These are phyloP conservation scores for Creontiades dilutus DNA, from an alignment of 2,888 invertebrate species.

Conservation along the genomic window DNA sequence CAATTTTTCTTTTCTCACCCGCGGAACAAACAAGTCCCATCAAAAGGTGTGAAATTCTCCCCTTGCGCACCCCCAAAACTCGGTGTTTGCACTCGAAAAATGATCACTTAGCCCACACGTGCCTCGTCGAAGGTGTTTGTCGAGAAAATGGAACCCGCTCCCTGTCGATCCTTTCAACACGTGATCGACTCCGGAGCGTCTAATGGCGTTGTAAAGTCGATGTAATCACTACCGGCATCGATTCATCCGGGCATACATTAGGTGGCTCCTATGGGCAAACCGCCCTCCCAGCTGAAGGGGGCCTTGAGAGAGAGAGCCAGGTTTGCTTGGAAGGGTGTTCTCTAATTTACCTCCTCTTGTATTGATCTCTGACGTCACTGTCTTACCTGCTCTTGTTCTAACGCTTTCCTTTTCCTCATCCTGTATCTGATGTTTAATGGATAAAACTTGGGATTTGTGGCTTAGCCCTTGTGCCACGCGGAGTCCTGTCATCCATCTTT, in stretches of 20 bases:
- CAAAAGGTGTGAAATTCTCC: background rate
- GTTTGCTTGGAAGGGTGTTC: constrained; percentile 43
- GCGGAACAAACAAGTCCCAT: background rate
- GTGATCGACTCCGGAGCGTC: background rate
- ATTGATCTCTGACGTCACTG: constrained; percentile 72
- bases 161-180: background rate
- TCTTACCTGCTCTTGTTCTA: constrained; percentile 70
- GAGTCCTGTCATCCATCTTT: no score
- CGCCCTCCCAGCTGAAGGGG: background rate
- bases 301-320: no score
- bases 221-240: constrained; percentile 58
- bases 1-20: background rate
- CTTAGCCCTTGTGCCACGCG: no score
- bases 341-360: constrained; percentile 72
- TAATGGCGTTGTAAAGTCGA: constrained; percentile 39
- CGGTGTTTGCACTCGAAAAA: background rate
- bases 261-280: background rate
- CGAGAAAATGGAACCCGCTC: background rate
- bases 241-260: constrained; percentile 59
- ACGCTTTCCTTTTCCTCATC: constrained; percentile 63
- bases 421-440: constrained; percentile 53
- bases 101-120: background rate
- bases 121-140: background rate
- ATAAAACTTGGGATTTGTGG: background rate
- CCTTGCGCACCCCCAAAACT: background rate